Conservation (phyloP, 1,140 invertebrate genomes). For the Planococcus citri region DNA sequence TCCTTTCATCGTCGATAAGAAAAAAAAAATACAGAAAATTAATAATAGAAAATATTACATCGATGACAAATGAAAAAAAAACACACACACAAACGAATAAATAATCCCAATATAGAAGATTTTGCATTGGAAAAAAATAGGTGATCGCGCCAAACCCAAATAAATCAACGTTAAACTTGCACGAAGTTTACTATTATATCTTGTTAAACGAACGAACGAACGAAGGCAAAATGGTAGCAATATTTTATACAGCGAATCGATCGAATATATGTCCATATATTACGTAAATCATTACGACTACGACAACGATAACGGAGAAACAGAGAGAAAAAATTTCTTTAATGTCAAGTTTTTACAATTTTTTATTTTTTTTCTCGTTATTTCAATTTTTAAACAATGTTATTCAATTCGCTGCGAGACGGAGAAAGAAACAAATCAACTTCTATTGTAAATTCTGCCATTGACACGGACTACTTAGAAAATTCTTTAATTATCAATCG, state of each 20-base stretch:
- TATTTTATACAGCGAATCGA: not conserved
- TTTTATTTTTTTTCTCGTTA: not conserved
- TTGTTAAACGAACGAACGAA: not conserved
- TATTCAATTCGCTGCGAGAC: no score
- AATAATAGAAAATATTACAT: no score
- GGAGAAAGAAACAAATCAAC: not conserved
- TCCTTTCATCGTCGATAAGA: not conserved
- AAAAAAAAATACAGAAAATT: not conserved
- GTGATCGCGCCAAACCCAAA: not conserved
- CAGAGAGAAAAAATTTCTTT: not conserved
- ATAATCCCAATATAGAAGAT: not conserved
- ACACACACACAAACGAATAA: not conserved
- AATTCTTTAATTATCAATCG: not conserved
- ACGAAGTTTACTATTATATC: no score
- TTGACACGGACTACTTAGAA: not conserved
- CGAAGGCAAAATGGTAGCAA: not conserved
- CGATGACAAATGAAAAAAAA: not conserved
- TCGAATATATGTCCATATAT: not conserved
- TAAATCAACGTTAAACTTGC: not conserved
- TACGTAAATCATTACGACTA: not conserved
- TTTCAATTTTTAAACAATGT: no score
- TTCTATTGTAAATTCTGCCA: not conserved
- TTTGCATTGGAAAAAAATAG: not conserved
- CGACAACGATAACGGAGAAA: no score
- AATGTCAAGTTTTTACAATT: not conserved